These are phyloP conservation scores for Drosophila navojoa DNA, from an alignment of 1,140 invertebrate genomes.

Conservation along the genomic window DNA sequence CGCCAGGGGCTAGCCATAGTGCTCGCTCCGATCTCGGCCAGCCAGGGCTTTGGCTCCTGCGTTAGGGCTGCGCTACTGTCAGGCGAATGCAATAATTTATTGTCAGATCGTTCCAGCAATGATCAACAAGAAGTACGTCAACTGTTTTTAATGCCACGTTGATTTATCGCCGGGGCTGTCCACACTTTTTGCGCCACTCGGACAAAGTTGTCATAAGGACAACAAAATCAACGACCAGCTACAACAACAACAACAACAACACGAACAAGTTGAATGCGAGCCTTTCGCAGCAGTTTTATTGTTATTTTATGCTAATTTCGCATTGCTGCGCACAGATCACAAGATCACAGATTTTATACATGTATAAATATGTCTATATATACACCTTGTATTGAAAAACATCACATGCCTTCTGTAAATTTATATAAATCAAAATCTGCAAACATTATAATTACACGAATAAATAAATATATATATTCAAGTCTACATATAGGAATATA, in stretches of 20 bases:
- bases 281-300: constrained; percentile 72
- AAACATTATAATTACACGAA: no score
- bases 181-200: constrained; percentile 67
- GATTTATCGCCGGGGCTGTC: constrained; percentile 65
- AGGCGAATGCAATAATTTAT: constrained; percentile 76
- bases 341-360: constrained; percentile 21
- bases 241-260: constrained; percentile 27
- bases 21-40: constrained; percentile 1
- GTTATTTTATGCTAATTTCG: constrained; percentile 73
- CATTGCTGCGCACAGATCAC: constrained; percentile 14
- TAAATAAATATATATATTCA: no score
- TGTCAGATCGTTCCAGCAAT: constrained; percentile 64
- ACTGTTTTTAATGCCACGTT: constrained; percentile 46
- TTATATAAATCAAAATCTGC: no score
- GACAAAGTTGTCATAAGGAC: constrained; percentile 79
- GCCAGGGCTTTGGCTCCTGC: constrained; percentile 35
- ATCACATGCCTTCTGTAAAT: no score
- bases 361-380: no score
- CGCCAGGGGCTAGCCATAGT: neutral
- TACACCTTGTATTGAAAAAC: no score
- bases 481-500: no score
- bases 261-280: constrained; percentile 37
- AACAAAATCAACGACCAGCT: constrained; percentile 20
- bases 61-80: constrained; percentile 60
- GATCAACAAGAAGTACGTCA: constrained; percentile 62